These are phyloP conservation scores for Periophthalmus modestus DNA, from an alignment of 2,113 vertebrate species.

Conservation along the genomic window DNA sequence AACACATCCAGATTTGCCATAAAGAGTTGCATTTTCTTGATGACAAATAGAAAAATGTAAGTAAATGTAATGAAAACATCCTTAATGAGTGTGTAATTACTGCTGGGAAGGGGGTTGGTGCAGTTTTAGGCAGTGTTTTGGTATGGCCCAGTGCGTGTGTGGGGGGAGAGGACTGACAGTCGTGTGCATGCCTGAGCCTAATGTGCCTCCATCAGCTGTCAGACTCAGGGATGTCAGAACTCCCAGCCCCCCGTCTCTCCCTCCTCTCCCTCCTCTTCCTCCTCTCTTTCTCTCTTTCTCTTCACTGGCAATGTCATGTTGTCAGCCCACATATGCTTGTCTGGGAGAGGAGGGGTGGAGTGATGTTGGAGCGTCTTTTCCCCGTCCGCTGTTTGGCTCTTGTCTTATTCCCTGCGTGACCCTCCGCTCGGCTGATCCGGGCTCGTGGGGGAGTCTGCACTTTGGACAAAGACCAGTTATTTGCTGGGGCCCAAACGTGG, in stretches of 20 bases:
- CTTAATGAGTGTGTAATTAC: background rate
- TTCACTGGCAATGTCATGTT: conserved; percentile 81
- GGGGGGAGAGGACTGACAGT: conserved; percentile 68
- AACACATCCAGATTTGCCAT: background rate
- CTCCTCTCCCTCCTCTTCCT: conserved; percentile 22
- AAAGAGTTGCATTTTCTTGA: background rate
- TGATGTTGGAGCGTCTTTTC: conserved; percentile 70
- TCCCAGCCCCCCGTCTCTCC: conserved; percentile 39
- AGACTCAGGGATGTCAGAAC: conserved; percentile 67
- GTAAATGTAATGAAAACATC: background rate
- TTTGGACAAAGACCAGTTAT: background rate
- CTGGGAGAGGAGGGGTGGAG: conserved; percentile 52
- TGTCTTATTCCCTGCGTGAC: conserved; percentile 55
- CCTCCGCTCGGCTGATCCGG: background rate
- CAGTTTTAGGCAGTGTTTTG: conserved; percentile 14
- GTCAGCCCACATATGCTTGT: conserved; percentile 84
- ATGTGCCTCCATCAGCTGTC: conserved; percentile 76
- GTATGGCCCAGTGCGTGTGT: conserved; percentile 54
- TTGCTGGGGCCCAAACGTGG: background rate
- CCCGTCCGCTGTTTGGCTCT: conserved; percentile 71
- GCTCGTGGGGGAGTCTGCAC: background rate
- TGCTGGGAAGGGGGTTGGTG: background rate
- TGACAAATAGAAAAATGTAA: background rate
- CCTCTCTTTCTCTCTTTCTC: conserved; percentile 34
- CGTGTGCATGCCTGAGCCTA: conserved; percentile 62